These are phyloP conservation scores for Mormoops blainvillei DNA, from an alignment of 2,113 vertebrate genomes.

Conservation along the genomic window DNA sequence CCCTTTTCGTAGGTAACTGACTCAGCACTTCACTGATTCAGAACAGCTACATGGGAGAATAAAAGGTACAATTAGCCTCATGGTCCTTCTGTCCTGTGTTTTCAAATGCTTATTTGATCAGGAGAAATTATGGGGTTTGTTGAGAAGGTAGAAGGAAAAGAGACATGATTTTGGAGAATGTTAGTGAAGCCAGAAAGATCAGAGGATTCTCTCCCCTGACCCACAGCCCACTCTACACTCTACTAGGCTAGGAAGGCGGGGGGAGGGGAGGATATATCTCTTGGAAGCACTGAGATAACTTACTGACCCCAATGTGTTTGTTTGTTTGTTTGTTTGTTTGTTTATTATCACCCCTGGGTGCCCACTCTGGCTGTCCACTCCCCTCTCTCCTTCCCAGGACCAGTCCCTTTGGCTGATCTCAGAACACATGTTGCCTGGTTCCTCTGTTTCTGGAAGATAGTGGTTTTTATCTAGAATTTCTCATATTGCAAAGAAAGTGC, in stretches of 20 bases:
- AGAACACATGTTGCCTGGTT: not conserved
- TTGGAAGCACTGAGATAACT: not conserved
- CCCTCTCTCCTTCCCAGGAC: not conserved
- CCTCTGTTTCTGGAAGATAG: not conserved
- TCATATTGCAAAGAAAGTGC: not conserved
- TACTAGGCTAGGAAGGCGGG: not conserved
- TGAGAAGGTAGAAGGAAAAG: not conserved
- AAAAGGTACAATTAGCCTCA: not conserved
- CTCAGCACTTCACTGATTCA: not conserved
- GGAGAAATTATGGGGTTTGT: not conserved
- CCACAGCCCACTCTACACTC: accelerated
- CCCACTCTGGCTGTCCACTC: not conserved
- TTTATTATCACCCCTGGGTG: not conserved
- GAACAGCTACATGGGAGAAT: not conserved
- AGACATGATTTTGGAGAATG: not conserved
- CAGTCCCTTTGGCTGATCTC: not conserved
- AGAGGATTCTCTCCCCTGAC: not conserved
- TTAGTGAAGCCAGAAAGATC: not conserved
- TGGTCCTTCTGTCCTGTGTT: not conserved
- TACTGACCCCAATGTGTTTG: not conserved
- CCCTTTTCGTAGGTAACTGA: not conserved
- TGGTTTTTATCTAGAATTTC: not conserved
- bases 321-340: not conserved
- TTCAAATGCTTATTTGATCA: not conserved
- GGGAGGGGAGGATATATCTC: not conserved